These are phyloP conservation scores for Neodiprion virginianus DNA, from an alignment of 1,140 invertebrate genomes.

Conservation along the genomic window DNA sequence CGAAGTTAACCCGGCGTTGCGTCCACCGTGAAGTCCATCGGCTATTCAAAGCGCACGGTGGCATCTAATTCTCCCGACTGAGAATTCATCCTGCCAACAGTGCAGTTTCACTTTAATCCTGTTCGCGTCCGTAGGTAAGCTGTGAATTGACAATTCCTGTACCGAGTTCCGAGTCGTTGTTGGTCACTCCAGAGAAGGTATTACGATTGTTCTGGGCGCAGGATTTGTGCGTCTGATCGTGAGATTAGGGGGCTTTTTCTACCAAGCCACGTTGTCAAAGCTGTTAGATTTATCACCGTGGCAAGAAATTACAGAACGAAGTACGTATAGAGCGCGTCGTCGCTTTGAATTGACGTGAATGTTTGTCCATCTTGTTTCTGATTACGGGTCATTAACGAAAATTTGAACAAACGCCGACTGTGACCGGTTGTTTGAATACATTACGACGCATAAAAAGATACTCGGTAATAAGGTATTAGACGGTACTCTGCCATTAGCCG, in stretches of 20 bases:
- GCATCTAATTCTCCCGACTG: conserved; percentile 10
- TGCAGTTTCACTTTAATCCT: conserved; percentile 12
- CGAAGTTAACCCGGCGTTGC: background rate
- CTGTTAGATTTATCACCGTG: too few relatives aligned
- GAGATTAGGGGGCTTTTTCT: too few relatives aligned
- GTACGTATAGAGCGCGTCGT: background rate
- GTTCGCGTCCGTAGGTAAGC: conserved; percentile 2
- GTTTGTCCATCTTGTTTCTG: conserved; percentile 27
- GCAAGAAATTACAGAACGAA: too few relatives aligned
- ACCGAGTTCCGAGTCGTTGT: background rate
- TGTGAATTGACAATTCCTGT: conserved; percentile 10
- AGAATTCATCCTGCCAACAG: background rate
- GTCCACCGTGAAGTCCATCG: background rate
- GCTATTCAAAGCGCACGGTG: background rate
- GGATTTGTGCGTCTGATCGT: too few relatives aligned
- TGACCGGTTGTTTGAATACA: conserved; percentile 30
- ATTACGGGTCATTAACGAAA: conserved; percentile 31
- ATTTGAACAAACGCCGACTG: conserved; percentile 2
- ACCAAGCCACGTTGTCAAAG: too few relatives aligned
- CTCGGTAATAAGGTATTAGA: background rate
- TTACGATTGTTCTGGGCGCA: too few relatives aligned
- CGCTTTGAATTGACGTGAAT: conserved; percentile 27
- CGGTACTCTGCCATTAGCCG: background rate
- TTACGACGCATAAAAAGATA: conserved; percentile 12
- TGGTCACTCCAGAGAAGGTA: background rate